These are phyloP conservation scores for Oscheius sp. DNA, from an alignment of 2,888 invertebrate species.

Conservation along the genomic window DNA sequence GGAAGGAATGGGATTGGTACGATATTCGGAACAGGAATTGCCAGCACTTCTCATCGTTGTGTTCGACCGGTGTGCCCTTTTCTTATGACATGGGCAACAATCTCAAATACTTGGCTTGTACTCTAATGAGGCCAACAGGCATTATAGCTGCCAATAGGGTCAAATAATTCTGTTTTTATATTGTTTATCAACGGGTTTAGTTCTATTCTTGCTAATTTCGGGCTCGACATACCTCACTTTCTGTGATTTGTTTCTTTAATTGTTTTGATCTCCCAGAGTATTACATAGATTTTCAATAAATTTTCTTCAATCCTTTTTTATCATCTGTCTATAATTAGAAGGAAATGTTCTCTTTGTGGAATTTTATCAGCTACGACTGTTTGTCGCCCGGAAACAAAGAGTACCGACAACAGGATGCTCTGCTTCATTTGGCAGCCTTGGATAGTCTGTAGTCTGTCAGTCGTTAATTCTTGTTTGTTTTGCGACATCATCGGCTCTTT, in stretches of 20 bases:
- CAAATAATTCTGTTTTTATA: slow-evolving; percentile 1
- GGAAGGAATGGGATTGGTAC: slow-evolving; percentile 45
- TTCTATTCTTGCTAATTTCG: not conserved
- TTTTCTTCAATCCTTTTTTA: not conserved
- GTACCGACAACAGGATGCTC: not conserved
- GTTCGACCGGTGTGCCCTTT: slow-evolving; percentile 52
- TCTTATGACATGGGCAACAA: slow-evolving; percentile 61
- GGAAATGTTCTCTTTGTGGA: not conserved
- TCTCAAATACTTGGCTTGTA: slow-evolving; percentile 55
- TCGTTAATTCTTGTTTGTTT: not conserved
- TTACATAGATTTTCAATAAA: not conserved
- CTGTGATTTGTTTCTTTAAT: slow-evolving; percentile 9
- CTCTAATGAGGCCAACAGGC: slow-evolving; percentile 49
- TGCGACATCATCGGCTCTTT: not conserved
- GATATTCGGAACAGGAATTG: slow-evolving; percentile 62
- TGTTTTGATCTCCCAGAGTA: slow-evolving; percentile 11
- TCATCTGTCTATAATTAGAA: slow-evolving; percentile 7
- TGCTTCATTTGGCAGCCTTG: too few relatives aligned
- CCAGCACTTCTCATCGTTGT: slow-evolving; percentile 61
- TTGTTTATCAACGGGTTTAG: slow-evolving; percentile 19
- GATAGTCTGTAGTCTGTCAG: not conserved
- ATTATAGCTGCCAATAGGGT: slow-evolving; percentile 20
- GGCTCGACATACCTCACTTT: slow-evolving; percentile 11
- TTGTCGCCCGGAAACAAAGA: slow-evolving; percentile 10
- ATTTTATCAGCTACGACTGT: slow-evolving; percentile 7